Conservation (phyloP, 2,888 invertebrate species). For the Cryptus armator region DNA sequence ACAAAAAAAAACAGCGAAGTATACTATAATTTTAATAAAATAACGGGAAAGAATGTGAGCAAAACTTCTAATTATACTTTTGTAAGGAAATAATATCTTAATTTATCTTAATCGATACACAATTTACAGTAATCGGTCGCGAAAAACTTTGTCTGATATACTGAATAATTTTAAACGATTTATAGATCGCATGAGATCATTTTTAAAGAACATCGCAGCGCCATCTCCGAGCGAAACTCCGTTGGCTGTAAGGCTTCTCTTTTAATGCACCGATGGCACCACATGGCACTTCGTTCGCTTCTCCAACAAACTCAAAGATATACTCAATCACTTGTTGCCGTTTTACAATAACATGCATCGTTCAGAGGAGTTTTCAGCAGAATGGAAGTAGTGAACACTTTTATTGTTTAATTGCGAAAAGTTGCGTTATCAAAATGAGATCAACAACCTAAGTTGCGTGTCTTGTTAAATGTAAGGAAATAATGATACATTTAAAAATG, state of each 20-base stretch:
- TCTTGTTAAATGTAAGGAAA: too few species aligned
- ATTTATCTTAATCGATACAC: not conserved
- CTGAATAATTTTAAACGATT: not conserved
- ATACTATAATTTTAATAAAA: too few species aligned
- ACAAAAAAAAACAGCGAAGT: not conserved
- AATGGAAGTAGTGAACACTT: too few species aligned
- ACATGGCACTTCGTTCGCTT: conserved; percentile 36
- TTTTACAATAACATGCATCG: not conserved
- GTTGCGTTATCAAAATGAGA: not conserved
- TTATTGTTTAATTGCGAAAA: too few species aligned
- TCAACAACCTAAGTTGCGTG: not conserved
- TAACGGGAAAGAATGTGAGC: too few species aligned
- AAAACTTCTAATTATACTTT: too few species aligned
- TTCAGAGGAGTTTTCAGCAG: too few species aligned
- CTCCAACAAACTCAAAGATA: not conserved
- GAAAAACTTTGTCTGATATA: not conserved
- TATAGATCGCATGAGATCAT: conserved; percentile 10
- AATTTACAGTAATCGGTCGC: not conserved
- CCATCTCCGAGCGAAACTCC: conserved; percentile 57
- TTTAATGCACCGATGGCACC: conserved; percentile 61
- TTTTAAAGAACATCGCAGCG: conserved; percentile 45
- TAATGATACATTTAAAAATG: not conserved
- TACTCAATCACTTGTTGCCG: not conserved
- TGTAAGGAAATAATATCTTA: not conserved
- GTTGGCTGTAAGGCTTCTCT: conserved; percentile 43